Evolutionary conservation across 2,888 invertebrate genomes (phyloP).

Genomic region (Dasysyrphus albostriatus): DNA sequence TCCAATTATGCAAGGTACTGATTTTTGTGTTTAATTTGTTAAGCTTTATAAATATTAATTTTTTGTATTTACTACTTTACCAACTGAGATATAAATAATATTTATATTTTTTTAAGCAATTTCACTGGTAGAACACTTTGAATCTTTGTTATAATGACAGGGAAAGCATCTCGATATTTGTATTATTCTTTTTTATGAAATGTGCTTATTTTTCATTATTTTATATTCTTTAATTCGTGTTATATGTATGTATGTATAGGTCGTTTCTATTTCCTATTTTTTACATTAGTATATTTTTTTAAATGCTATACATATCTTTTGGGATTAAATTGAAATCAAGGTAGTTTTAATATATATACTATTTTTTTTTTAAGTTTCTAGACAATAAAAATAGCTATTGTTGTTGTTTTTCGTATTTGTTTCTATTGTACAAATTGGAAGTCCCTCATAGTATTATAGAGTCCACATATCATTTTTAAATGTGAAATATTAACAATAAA

Average conservation of each 20-base stretch:
- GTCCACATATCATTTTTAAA: not conserved
- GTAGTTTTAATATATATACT: not conserved
- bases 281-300: not conserved
- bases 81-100: not conserved
- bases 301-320: not conserved
- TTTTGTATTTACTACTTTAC: not conserved
- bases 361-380: not conserved
- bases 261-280: not conserved
- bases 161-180: not conserved
- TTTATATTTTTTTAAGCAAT: not conserved
- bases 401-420: not conserved
- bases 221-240: constrained; percentile 37
- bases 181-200: not conserved
- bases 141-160: not conserved
- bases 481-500: not conserved
- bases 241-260: not conserved
- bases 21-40: constrained; percentile 27
- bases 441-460: not conserved
- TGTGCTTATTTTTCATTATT: not conserved
- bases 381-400: not conserved
- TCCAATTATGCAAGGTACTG: constrained; percentile 67
- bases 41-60: constrained; percentile 5
- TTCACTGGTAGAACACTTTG: not conserved
- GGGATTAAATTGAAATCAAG: not conserved
- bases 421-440: constrained; percentile 14